Percentiles rank a stretch among this genome's conserved stretches.
phyloP scores from a whole-genome alignment of 2,113 vertebrate genomes.

The Carlito syrichta region DNA sequence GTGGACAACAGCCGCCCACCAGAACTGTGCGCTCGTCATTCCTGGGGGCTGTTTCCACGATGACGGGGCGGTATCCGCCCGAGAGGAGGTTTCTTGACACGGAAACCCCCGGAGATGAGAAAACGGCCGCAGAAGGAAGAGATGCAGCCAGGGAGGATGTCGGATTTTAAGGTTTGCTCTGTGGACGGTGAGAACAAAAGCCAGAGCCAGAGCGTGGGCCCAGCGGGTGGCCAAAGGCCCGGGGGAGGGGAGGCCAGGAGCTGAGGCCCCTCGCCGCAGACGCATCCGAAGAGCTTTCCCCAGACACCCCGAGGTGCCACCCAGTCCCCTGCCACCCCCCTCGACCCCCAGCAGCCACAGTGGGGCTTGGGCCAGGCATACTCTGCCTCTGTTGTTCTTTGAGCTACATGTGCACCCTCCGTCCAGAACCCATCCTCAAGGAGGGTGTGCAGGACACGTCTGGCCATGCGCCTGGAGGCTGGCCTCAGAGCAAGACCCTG shows the following conservation, averaged over 20 bases:
- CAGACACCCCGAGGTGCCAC: not conserved
- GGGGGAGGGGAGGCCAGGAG: not conserved
- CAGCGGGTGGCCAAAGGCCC: not conserved
- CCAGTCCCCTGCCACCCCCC: accelerated
- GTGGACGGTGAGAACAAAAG: not conserved
- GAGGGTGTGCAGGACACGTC: not conserved
- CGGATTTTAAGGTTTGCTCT: not conserved
- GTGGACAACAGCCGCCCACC: no score
- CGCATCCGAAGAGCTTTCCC: not conserved
- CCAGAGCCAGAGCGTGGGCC: not conserved
- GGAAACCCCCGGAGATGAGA: not conserved
- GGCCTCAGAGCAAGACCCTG: not conserved
- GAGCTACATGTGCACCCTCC: not conserved
- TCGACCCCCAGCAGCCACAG: not conserved
- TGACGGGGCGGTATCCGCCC: accelerated
- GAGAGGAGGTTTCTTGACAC: not conserved
- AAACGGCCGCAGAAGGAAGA: not conserved
- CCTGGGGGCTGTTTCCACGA: not conserved
- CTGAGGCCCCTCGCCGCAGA: not conserved
- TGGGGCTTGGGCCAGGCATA: not conserved
- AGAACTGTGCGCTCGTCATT: accelerated
- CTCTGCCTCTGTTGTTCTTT: not conserved
- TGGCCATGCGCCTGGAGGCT: not conserved
- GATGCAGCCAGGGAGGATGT: not conserved
- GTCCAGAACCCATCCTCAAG: not conserved